These are phyloP conservation scores for Myotis daubentonii DNA, from an alignment of 2,797 vertebrate species.

Conservation along the genomic window DNA sequence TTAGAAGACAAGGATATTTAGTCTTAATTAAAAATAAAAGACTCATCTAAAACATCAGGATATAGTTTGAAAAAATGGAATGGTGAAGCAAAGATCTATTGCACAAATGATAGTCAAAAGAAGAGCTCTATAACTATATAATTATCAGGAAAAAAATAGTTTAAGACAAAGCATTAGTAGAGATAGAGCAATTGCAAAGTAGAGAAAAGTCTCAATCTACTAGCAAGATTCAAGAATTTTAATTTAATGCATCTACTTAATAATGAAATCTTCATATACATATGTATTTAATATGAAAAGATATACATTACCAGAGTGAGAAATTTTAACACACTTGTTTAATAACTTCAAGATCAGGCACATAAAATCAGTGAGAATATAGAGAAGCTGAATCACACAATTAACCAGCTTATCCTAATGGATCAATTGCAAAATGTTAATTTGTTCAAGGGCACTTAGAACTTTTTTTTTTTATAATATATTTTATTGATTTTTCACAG, in stretches of 20 bases:
- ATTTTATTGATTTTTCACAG: too few species aligned
- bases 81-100: neutral
- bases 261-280: neutral
- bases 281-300: neutral
- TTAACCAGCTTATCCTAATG: neutral
- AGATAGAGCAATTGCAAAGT: neutral
- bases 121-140: neutral
- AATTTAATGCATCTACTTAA: neutral
- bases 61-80: neutral
- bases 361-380: neutral
- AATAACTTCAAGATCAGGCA: neutral
- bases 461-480: neutral
- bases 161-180: neutral
- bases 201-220: neutral
- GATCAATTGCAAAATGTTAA: neutral
- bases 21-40: constrained; percentile 12
- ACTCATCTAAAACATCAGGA: neutral
- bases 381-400: neutral
- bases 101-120: neutral
- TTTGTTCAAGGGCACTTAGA: neutral
- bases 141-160: neutral
- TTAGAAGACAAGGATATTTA: neutral
- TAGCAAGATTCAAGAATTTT: neutral
- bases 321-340: neutral
- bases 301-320: neutral